Conservation (phyloP, 1,140 invertebrate genomes). For the Drosophila kepulauana region DNA sequence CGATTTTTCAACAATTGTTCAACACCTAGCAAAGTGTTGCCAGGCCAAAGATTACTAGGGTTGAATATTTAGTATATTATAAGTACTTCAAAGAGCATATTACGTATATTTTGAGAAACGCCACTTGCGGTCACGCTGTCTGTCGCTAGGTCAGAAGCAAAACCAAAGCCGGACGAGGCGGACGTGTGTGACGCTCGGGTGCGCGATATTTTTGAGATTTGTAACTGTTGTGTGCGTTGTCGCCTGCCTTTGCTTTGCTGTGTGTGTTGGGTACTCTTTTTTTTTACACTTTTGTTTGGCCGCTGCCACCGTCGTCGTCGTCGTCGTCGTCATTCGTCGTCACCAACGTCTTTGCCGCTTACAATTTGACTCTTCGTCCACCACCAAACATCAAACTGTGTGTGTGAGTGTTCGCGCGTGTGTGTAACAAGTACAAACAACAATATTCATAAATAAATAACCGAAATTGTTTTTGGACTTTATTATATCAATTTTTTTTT, state of each 20-base stretch:
- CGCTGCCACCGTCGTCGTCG: constrained; percentile 7
- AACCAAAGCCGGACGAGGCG: constrained; percentile 46
- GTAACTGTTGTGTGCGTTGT: constrained; percentile 28
- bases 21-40: not conserved
- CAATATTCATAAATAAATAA: too few species aligned
- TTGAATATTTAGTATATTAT: not conserved
- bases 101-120: not conserved
- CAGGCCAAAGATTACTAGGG: not conserved
- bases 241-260: not conserved
- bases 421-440: constrained; percentile 33
- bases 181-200: constrained; percentile 43
- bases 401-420: constrained; percentile 18
- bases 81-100: not conserved
- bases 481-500: not conserved
- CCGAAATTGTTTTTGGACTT: constrained; percentile 5
- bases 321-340: not conserved
- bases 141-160: constrained; percentile 29
- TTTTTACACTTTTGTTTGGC: constrained; percentile 31
- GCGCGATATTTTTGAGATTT: constrained; percentile 32
- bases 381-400: not conserved
- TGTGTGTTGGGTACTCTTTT: constrained; percentile 15
- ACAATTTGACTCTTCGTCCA: constrained; percentile 34
- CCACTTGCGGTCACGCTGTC: not conserved
- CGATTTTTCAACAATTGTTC: not conserved
- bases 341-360: constrained; percentile 18